phyloP scores from a whole-genome alignment of 2,797 vertebrate species.

The Lepus townsendii region DNA sequence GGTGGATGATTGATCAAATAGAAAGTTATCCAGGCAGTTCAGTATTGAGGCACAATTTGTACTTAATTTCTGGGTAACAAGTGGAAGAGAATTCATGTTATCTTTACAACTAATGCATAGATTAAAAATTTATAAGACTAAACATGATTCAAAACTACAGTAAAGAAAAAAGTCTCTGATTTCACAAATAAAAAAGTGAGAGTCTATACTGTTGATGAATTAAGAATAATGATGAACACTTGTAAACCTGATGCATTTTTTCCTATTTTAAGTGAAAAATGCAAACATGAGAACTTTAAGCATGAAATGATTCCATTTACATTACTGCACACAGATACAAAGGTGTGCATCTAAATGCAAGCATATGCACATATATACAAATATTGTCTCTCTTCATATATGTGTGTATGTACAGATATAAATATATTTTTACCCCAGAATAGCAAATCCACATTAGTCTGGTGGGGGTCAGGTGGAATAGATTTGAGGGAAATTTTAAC shows the following conservation, averaged over 20 bases:
- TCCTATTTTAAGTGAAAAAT: not conserved
- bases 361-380: not conserved
- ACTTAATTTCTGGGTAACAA: not conserved
- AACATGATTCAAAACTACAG: not conserved
- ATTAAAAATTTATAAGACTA: not conserved
- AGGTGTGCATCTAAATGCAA: not conserved
- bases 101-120: not conserved
- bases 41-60: not conserved
- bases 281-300: not conserved
- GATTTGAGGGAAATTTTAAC: not conserved
- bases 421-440: not conserved
- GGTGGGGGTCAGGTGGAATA: not conserved
- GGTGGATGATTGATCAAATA: not conserved
- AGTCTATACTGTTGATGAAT: not conserved
- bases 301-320: not conserved
- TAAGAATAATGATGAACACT: not conserved
- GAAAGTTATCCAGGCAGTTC: not conserved
- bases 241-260: not conserved
- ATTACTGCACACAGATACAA: not conserved
- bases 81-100: not conserved
- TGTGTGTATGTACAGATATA: no score
- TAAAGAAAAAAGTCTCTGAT: not conserved
- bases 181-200: not conserved
- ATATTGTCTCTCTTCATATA: not conserved
- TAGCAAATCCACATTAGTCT: not conserved